Evolutionary conservation across 2,888 invertebrate genomes (phyloP), one percentile per base, ranked within the genome.

Genomic region (Ptilodon capucinus): DNA sequence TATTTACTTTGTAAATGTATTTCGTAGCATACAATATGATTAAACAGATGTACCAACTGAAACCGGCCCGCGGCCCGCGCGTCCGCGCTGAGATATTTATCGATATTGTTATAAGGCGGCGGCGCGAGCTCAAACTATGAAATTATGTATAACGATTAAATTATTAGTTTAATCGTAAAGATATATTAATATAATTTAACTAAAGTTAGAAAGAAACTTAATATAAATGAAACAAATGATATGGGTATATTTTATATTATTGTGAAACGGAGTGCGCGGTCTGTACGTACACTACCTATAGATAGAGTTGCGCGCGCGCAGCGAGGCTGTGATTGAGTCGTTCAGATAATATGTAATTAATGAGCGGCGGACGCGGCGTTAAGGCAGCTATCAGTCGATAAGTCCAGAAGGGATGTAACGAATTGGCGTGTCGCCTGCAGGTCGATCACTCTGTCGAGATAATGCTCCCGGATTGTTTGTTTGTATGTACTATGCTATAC

Each of bases 401-500:
- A 28, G n/a, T 11, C 11, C 28, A 28, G n/a, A 28, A 28, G 28
- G 28, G n/a, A 28, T 28, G 28, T 28, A 11, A 2, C 8, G 7
- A 28, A 35, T 6, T 17, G 19, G 38, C 38, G 5, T 8, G 40
- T 18, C 40, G 16, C 34, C 49, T 25, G 42, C 50, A 43, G 36
- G 44, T 35, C 51, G 46, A 40, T 41, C 53, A 44, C 55, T 57
- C 58, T 43, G 54, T 54, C 54, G 56, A 63, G 61, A 47, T 63
- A 56, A 52, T 58, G 63, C 58, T 74, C 68, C 60, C n/a, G n/a
- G 52, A 66, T n/a, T n/a, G n/a, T n/a, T n/a, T n/a, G 54, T 67
- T 62, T 76, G 73, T 76, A 74, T 68, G 68, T 69, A 70, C 57
- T 69, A 64, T 70, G 68, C 59, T 64, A 77, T 78, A 77, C 71